Conservation (phyloP, 2,888 invertebrate species). For the Eucriotettix oculatus region DNA sequence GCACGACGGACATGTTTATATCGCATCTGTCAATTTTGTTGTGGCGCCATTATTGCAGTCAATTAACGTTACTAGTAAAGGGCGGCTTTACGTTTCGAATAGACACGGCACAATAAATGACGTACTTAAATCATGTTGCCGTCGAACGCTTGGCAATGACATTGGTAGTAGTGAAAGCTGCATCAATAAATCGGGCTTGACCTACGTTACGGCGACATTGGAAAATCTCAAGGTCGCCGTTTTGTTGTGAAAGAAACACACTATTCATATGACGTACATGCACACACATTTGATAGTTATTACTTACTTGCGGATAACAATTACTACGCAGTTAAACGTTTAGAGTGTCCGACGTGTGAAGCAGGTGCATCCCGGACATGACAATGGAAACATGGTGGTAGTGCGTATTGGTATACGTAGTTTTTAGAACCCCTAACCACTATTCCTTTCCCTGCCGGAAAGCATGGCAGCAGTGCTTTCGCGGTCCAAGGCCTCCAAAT, state of each 20-base stretch:
- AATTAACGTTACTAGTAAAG: too few relatives aligned
- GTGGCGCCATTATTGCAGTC: too few relatives aligned
- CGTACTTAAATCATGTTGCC: not conserved
- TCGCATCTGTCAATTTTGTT: too few relatives aligned
- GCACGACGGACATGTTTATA: too few relatives aligned
- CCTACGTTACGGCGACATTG: conserved; percentile 13
- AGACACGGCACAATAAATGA: too few relatives aligned
- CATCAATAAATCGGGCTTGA: conserved; percentile 6
- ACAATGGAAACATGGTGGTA: conserved; percentile 7
- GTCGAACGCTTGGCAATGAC: conserved; percentile 2
- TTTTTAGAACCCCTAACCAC: conserved; percentile 3
- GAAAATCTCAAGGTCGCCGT: conserved; percentile 10
- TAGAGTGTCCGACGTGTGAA: not conserved
- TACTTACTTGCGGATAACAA: conserved; percentile 3
- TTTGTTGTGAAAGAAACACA: conserved; percentile 5
- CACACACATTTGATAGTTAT: not conserved
- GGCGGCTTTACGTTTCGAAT: too few relatives aligned
- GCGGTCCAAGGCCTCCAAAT: conserved; percentile 6
- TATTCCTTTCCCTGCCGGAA: conserved; percentile 7
- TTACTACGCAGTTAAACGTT: not conserved
- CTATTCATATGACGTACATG: not conserved
- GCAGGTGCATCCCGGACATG: conserved; percentile 1
- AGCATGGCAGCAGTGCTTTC: conserved; percentile 9
- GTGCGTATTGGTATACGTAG: conserved; percentile 3
- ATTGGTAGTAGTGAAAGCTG: conserved; percentile 1